Evolutionary conservation across 2,888 invertebrate genomes (phyloP).

Genomic region (Drosophila yooni): DNA sequence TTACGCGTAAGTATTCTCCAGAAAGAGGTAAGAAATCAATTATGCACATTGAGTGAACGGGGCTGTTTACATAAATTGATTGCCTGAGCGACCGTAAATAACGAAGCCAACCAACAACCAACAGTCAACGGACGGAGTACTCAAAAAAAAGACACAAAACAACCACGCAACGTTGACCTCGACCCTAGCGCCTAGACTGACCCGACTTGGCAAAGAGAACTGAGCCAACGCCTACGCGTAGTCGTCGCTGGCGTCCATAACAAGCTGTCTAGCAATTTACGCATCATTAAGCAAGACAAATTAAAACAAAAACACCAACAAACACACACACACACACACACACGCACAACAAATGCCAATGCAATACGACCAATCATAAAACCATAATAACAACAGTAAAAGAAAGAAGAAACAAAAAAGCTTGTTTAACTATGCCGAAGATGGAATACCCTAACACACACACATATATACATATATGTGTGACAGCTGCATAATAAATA

Average conservation of each 20-base stretch:
- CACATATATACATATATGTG: neutral
- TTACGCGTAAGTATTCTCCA: constrained; percentile 53
- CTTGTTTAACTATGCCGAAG: neutral
- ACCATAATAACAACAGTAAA: constrained; percentile 53
- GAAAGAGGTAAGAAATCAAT: constrained; percentile 76
- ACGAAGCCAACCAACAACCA: constrained; percentile 6
- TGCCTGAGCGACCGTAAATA: constrained; percentile 12
- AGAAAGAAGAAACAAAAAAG: neutral
- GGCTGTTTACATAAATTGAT: constrained; percentile 40
- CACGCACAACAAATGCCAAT: constrained; percentile 23
- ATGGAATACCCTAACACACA: constrained; percentile 1
- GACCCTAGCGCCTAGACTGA: constrained; percentile 52
- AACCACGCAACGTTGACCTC: constrained; percentile 59
- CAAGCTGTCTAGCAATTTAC: constrained; percentile 65
- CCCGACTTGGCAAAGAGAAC: constrained; percentile 11
- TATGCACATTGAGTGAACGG: constrained; percentile 53
- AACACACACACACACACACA: neutral
- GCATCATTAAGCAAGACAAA: constrained; percentile 69
- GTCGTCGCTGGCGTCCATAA: constrained; percentile 39
- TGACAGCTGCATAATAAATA: neutral
- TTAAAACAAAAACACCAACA: constrained; percentile 52
- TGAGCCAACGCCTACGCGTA: constrained; percentile 39
- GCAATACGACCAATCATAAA: constrained; percentile 54
- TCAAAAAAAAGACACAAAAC: neutral
- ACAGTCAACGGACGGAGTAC: neutral